Evolutionary conservation across 1,140 invertebrate genomes (phyloP), one percentile per base, ranked within the genome.

Genomic region (Aphelenchoides fujianensis): DNA sequence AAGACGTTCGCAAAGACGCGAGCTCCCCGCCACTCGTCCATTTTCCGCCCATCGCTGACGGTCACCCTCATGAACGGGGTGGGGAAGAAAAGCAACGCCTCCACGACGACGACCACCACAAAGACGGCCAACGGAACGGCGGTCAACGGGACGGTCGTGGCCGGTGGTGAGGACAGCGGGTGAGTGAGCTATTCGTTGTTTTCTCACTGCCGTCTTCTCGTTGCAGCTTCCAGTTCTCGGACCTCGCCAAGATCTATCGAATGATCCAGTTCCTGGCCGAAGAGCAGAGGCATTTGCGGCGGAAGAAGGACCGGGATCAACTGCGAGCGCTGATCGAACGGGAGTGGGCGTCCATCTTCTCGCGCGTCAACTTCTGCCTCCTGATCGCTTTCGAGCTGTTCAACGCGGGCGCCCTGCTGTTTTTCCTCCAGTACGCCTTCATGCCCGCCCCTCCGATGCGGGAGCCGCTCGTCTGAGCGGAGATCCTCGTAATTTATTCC

Each of bases 351-450:
- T 12, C 41, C 3, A 37, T 78, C 19, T 78, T 78, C 62, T 67
- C 48, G 31, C 59, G 77, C n/a, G 27, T 78, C n/a, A 75, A 78
- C 64, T 78, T 69, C 69, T 63, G 72, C 62, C 73, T 74, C 55
- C 62, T 79, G 30, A 66, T 78, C 37, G 23, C 81, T 12, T 78
- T 78, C 54, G 54, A 78, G 63, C 34, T 67, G 9, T 37, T 81
- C 41, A 78, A 81, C 36, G 16, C 64, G 9, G 30, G 70, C 27
- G 63, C 48, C 41, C 63, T 81, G 16, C 12, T 78, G 16, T 74
- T 81, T 36, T 78, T 78, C 67, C 52, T 78, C n/a, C 74, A 71
- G 28, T 73, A 66, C 68, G 76, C 76, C 9, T 78, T 63, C 59
- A 53, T 61, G 36, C 78, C 75, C 3, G 48, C 77, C 16, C 78